Evolutionary conservation across 2,888 invertebrate genomes (phyloP).

Genomic region (Caenorhabditis sinica): DNA sequence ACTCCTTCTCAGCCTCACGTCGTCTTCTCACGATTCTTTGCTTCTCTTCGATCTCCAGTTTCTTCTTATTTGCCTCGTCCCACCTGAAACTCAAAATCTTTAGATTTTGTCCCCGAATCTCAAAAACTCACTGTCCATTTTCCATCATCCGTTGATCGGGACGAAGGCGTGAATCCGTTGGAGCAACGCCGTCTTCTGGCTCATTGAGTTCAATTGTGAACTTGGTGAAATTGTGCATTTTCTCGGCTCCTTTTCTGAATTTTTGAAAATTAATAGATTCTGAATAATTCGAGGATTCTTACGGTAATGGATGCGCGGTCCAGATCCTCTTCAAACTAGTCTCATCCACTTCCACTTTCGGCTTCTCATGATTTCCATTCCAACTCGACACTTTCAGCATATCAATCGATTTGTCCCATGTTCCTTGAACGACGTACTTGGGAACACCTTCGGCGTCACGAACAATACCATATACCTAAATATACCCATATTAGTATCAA

Average conservation of each 20-base stretch:
- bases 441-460: constrained; percentile 86
- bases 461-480: constrained; percentile 88
- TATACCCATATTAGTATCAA: background rate
- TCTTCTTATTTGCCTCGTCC: constrained; percentile 90
- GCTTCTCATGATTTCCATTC: constrained; percentile 86
- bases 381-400: constrained; percentile 85
- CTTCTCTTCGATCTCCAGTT: constrained; percentile 93
- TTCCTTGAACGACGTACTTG: constrained; percentile 89
- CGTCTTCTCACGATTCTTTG: constrained; percentile 91
- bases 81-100: constrained; percentile 85
- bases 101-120: background rate
- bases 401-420: constrained; percentile 94
- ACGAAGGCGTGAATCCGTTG: constrained; percentile 93
- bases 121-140: constrained; percentile 85
- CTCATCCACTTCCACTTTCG: constrained; percentile 92
- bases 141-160: constrained; percentile 99
- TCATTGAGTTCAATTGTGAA: constrained; percentile 98
- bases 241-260: constrained; percentile 87
- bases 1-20: constrained; percentile 90
- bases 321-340: constrained; percentile 89
- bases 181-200: constrained; percentile 93
- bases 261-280: background rate
- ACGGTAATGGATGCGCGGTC: constrained; percentile 89
- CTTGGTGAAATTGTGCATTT: constrained; percentile 95
- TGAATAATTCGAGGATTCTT: constrained; percentile 30